Percentiles rank a stretch among this genome's conserved stretches.
phyloP scores from a whole-genome alignment of 2,113 vertebrate species.

The Cynoglossus semilaevis region DNA sequence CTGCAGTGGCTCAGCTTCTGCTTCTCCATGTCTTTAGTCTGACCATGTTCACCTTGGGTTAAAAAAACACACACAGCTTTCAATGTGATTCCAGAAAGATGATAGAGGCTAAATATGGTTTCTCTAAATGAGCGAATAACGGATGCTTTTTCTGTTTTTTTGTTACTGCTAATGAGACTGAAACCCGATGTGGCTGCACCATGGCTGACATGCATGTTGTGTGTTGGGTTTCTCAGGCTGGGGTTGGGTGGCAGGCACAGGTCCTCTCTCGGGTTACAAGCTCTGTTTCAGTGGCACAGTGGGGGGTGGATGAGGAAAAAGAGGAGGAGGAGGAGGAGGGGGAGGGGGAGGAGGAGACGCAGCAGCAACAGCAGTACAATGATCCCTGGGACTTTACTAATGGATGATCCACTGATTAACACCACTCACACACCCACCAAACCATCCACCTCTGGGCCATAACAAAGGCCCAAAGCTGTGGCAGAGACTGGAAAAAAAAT shows the following conservation, averaged over 20 bases:
- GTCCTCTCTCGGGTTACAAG: conserved; percentile 66
- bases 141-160: no score
- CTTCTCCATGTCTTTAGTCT: conserved; percentile 1
- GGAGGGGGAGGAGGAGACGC: conserved; percentile 11
- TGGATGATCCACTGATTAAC: conserved; percentile 71
- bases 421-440: conserved; percentile 19
- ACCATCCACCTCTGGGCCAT: background rate
- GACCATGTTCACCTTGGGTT: background rate
- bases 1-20: background rate
- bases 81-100: no score
- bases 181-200: conserved; percentile 10
- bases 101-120: no score
- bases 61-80: no score
- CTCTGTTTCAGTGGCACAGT: conserved; percentile 57
- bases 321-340: background rate
- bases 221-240: conserved; percentile 41
- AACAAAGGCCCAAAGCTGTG: background rate
- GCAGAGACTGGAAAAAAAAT: background rate
- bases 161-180: background rate
- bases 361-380: conserved; percentile 22
- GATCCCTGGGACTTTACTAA: conserved; percentile 70
- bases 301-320: conserved; percentile 7
- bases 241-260: conserved; percentile 29
- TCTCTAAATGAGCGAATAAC: no score
- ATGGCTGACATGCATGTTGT: conserved; percentile 4